Base-by-base conservation (phyloP, 2,797 vertebrate species). In the Pipistrellus pygmaeus region DNA sequence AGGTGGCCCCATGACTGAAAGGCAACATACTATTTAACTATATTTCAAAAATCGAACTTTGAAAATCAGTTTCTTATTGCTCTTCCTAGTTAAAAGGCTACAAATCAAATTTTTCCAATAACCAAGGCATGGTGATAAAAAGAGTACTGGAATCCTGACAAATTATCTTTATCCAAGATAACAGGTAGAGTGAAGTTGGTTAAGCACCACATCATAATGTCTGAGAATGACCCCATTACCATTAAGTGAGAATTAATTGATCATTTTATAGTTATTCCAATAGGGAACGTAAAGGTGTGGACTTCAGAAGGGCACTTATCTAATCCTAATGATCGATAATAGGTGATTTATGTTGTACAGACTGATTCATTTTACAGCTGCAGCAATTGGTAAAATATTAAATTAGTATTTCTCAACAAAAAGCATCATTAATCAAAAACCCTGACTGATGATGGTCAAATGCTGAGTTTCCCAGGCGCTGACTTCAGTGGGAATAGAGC, bases 51-150 rank as follows among this genome's bases (percentile, higher is more conserved):
- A 86, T 72, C 21, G 60, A 81, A 84, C 41, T n/a, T 17, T 80
- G 8, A 13, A 72, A 85, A 86, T 75, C 14, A 46, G 11, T 62
- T 91, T 32, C 21, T 85, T 80, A 82, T 62, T 68, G 15, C 4
- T 81, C 91, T 92, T 84, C 64, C n/a, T 76, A 94, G 81, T 53
- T 81, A 84, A 85, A 95, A 85, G 8, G 18, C 41, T 75, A 84
- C 20, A 80, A 51, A 81, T 91, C 32, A 89, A 51, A 48, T 89
- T 64, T 85, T 80, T 12, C 85, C 35, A 73, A 82, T 91, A 75
- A 5, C 23, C 11, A 27, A 23, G 14, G 20, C 20, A 35, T 66
- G 44, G 7, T 64, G 25, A 51, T 87, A 32, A 84, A 66, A 96
- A 71, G 25, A 62, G 2, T 83, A 75, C 12, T 92, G 69, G 41